A percentile compares a stretch with the other conserved stretches of the same genome.
Evolutionary conservation across 2,888 invertebrate genomes (phyloP).

Genomic region (Perizoma flavofasciatum): DNA sequence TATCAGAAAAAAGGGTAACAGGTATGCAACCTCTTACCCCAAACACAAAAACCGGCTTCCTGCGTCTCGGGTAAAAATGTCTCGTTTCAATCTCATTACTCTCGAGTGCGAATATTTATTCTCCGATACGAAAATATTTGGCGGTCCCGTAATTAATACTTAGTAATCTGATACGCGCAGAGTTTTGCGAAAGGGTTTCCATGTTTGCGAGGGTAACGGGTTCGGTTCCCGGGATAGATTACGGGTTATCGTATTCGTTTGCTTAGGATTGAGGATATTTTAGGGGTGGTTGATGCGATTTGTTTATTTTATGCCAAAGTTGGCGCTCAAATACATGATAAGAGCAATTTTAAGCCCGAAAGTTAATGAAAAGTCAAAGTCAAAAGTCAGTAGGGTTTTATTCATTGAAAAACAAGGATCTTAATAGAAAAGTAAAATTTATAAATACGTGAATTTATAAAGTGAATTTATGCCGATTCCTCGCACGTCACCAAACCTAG

Average conservation of each 20-base stretch:
- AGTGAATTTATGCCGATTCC: no score
- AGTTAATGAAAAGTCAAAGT: no score
- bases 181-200: conserved; percentile 56
- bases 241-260: conserved; percentile 52
- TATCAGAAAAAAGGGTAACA: no score
- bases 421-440: no score
- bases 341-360: no score
- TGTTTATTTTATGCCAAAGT: conserved; percentile 16
- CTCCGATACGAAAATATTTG: conserved; percentile 22
- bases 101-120: conserved; percentile 2
- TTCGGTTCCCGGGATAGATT: conserved; percentile 57
- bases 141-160: conserved; percentile 62
- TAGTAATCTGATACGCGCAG: conserved; percentile 57
- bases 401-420: no score
- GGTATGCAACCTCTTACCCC: no score
- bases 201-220: conserved; percentile 61
- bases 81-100: conserved; percentile 14
- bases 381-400: no score
- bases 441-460: no score
- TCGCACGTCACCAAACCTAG: no score
- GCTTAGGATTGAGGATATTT: conserved; percentile 47
- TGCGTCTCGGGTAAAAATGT: no score
- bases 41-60: no score
- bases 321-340: not conserved
- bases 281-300: conserved; percentile 29